phyloP scores from a whole-genome alignment of 1,140 invertebrate genomes.

The Popillia japonica region DNA sequence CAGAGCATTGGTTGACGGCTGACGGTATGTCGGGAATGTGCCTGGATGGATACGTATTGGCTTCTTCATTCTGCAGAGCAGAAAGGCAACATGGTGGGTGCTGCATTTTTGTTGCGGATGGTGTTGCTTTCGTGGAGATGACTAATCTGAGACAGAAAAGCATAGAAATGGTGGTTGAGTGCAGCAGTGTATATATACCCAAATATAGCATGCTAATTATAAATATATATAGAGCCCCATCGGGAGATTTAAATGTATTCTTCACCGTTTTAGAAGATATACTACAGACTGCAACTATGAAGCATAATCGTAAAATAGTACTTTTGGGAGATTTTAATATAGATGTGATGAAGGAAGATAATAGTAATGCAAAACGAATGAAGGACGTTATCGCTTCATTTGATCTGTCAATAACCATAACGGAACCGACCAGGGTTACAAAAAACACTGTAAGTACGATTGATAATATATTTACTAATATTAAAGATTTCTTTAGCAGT shows the following conservation, averaged over 20 bases:
- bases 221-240: not conserved
- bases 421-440: conserved; percentile 8
- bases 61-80: not conserved
- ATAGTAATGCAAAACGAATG: conserved; percentile 11
- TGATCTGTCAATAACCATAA: not conserved
- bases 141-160: not conserved
- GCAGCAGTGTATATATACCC: not conserved
- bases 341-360: not conserved
- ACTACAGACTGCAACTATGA: not conserved
- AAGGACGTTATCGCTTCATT: not conserved
- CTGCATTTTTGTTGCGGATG: not conserved
- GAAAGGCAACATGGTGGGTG: not conserved
- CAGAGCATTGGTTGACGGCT: not conserved
- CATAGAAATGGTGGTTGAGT: not conserved
- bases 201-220: not conserved
- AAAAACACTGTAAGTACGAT: not conserved
- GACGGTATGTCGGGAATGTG: not conserved
- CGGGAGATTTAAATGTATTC: not conserved
- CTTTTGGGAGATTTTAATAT: conserved; percentile 12
- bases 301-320: not conserved
- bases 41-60: not conserved
- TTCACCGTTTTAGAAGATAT: not conserved
- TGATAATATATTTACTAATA: conserved; percentile 9
- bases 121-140: not conserved
- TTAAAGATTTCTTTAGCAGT: not conserved